phyloP scores from a whole-genome alignment of 1,140 invertebrate genomes.

The Phenacoccus solenopsis region DNA sequence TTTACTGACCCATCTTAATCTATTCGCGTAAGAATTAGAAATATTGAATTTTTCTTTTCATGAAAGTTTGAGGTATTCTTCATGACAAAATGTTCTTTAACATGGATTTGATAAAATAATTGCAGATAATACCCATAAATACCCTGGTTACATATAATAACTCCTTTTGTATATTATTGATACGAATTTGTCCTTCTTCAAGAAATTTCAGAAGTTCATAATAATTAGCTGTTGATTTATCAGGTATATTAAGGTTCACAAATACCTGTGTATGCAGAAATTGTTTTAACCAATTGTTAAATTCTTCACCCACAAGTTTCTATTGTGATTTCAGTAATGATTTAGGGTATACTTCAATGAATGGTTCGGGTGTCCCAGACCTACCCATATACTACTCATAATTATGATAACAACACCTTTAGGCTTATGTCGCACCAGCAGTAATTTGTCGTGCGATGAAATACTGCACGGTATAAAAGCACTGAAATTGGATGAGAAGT shows the following conservation, averaged over 20 bases:
- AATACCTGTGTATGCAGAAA: neutral
- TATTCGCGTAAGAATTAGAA: neutral
- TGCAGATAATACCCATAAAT: neutral
- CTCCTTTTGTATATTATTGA: neutral
- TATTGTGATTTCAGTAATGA: too few species aligned
- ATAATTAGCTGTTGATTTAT: neutral
- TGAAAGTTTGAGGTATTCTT: neutral
- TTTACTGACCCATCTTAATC: neutral
- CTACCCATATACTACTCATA: too few species aligned
- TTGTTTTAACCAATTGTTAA: neutral
- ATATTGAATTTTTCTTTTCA: neutral
- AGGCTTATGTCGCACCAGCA: too few species aligned
- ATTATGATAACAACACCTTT: too few species aligned
- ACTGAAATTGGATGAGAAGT: too few species aligned
- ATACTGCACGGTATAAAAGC: too few species aligned
- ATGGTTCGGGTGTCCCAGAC: too few species aligned
- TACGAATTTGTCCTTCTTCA: neutral
- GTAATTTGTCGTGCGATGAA: too few species aligned
- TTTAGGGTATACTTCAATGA: too few species aligned
- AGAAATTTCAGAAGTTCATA: neutral
- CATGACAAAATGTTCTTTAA: neutral
- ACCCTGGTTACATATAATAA: neutral
- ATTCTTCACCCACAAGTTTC: neutral
- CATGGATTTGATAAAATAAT: neutral
- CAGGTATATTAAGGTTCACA: neutral